Base-by-base conservation (phyloP, 2,113 vertebrate genomes). In the Nothoprocta perdicaria region DNA sequence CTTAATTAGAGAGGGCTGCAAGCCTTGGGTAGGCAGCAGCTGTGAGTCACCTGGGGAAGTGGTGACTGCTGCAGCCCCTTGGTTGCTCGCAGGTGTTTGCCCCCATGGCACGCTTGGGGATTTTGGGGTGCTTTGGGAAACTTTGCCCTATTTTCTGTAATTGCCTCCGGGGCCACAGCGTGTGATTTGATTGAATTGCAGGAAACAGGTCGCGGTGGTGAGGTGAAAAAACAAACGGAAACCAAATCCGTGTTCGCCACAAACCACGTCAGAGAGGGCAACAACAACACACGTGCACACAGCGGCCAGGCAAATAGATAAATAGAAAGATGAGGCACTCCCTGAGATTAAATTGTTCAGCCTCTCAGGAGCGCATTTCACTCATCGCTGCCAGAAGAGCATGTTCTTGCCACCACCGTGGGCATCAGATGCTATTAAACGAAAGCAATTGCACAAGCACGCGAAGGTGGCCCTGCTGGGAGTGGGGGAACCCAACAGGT, bases 151-250 rank as follows among this genome's bases (percentile, higher is more conserved):
- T 35, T 46, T 14, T 33, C 68, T 61, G 27, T 3, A 27, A 76
- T 11, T 0, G 0, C 27, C 46, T 46, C 22, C 17, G 11, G 45
- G 53, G 26, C 77, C 8, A 27, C 0, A 0, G 21, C 11, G 10
- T 48, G 45, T 23, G 73, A 23, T 19, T 79, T n/a, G 7, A 2
- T 9, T 12, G 53, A 62, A 4, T 17, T 2, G 4, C 18, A 22
- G 15, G 50, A 26, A 82, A 17, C 50, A 13, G 14, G 31, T 29
- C 72, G 18, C 35, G 9, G 33, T 0, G 22, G 14, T 9, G 73
- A 79, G 27, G 40, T 33, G 38, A n/a, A 69, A 75, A 80, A 48
- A 7, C 5, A 76, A 89, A 72, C 5, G 14, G 79, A 67, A 92
- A 23, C 33, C 16, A 58, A 78, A 43, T 11, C 38, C 1, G 1